Percentiles rank a stretch among this genome's conserved stretches.
phyloP scores from a whole-genome alignment of 2,888 invertebrate species.

The Thumatha senex region DNA sequence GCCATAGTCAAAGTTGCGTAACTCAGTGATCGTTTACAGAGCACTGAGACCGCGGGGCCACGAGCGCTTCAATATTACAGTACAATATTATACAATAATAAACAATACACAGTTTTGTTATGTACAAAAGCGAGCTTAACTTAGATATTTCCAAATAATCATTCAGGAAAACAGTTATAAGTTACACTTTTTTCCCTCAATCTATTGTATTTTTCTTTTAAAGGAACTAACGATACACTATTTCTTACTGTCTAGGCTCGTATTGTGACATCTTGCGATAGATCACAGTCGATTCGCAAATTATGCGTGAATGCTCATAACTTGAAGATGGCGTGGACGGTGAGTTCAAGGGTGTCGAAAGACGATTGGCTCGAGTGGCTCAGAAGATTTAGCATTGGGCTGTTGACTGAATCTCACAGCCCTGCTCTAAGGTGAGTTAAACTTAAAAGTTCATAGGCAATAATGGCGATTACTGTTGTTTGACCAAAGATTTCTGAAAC shows the following conservation, averaged over 20 bases:
- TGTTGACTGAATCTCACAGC: conserved; percentile 97
- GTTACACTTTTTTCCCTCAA: too few relatives aligned
- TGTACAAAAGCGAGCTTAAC: too few relatives aligned
- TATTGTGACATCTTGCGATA: conserved; percentile 73
- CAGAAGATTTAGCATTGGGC: conserved; percentile 93
- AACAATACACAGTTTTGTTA: too few relatives aligned
- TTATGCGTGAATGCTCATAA: conserved; percentile 92
- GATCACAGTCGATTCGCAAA: conserved; percentile 90
- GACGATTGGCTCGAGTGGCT: conserved; percentile 99
- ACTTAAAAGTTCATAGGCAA: conserved; percentile 5
- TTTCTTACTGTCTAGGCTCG: conserved; percentile 56
- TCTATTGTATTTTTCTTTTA: neutral
- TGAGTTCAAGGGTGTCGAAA: conserved; percentile 95
- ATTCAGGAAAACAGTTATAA: too few relatives aligned
- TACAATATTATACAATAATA: too few relatives aligned
- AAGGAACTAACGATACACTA: neutral
- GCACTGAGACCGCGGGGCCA: too few relatives aligned
- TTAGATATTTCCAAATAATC: too few relatives aligned
- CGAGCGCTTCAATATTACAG: too few relatives aligned
- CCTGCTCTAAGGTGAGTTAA: conserved; percentile 94
- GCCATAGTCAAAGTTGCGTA: too few relatives aligned
- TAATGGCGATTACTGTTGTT: neutral
- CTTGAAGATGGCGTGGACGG: conserved; percentile 96
- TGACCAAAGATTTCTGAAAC: neutral
- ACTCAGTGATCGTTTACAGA: too few relatives aligned